Conservation (phyloP, 2,113 vertebrate genomes). For the Arenaria interpres region DNA sequence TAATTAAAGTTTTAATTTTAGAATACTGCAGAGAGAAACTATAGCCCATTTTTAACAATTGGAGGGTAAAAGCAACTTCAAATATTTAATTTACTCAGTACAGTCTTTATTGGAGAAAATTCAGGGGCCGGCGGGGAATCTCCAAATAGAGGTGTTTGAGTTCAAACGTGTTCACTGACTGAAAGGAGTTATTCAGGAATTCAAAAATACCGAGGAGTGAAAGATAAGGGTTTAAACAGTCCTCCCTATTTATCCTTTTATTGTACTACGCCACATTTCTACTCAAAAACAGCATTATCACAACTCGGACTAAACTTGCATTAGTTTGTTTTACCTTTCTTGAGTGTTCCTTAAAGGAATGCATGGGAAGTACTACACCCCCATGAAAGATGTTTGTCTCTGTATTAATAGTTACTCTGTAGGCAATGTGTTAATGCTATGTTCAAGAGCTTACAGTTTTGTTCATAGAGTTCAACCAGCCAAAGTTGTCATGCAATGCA, state of each 20-base stretch:
- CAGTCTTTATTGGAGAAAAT: background rate
- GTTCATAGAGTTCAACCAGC: background rate
- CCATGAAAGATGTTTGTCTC: constrained; percentile 14
- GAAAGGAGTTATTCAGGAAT: background rate
- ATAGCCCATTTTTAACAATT: background rate
- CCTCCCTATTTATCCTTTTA: background rate
- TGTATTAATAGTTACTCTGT: constrained; percentile 17
- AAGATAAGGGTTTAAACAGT: background rate
- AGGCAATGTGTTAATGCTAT: background rate
- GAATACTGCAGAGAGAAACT: background rate
- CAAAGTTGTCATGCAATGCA: background rate
- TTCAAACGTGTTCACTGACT: background rate
- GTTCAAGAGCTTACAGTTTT: background rate
- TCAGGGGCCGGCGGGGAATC: background rate
- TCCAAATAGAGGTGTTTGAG: background rate
- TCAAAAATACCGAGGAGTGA: background rate
- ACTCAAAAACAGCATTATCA: background rate
- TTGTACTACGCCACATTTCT: background rate
- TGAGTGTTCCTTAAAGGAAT: background rate
- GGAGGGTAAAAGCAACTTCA: background rate
- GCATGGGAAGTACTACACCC: background rate
- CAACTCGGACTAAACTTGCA: background rate
- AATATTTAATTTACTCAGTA: background rate
- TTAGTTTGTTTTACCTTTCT: background rate
- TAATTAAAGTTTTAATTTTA: constrained; percentile 31